These are phyloP conservation scores for Deroplatys truncata DNA, from an alignment of 2,888 invertebrate genomes.

Conservation along the genomic window DNA sequence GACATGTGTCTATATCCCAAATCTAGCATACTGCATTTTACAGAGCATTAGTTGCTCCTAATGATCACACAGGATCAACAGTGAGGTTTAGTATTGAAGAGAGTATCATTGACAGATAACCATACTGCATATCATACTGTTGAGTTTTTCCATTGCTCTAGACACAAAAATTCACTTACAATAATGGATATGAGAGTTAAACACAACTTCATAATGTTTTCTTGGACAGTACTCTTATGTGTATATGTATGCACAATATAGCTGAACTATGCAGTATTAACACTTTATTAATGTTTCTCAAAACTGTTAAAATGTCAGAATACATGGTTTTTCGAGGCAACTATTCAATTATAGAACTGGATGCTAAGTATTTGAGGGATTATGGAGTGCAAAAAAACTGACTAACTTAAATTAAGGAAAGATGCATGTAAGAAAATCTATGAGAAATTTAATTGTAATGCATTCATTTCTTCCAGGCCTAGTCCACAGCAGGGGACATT, in stretches of 20 bases:
- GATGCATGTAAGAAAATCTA: too few species aligned
- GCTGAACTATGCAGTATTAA: neutral
- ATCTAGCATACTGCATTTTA: neutral
- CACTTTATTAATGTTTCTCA: neutral
- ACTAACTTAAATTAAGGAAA: too few species aligned
- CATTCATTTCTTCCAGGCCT: too few species aligned
- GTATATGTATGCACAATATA: neutral
- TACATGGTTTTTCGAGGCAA: neutral
- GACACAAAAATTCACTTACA: neutral
- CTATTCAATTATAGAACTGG: too few species aligned
- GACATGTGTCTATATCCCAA: neutral
- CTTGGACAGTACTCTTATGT: neutral
- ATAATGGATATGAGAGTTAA: neutral
- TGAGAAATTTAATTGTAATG: too few species aligned
- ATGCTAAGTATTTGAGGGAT: too few species aligned
- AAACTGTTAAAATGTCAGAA: neutral
- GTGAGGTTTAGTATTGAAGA: neutral
- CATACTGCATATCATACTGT: neutral
- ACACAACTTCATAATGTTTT: neutral
- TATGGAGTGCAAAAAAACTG: too few species aligned
- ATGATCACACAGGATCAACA: neutral
- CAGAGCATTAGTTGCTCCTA: neutral
- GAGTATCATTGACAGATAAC: neutral
- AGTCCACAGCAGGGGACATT: too few species aligned
- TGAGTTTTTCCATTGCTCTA: neutral